These are phyloP conservation scores for Elgaria multicarinata DNA, from an alignment of 2,113 vertebrate species.

Conservation along the genomic window DNA sequence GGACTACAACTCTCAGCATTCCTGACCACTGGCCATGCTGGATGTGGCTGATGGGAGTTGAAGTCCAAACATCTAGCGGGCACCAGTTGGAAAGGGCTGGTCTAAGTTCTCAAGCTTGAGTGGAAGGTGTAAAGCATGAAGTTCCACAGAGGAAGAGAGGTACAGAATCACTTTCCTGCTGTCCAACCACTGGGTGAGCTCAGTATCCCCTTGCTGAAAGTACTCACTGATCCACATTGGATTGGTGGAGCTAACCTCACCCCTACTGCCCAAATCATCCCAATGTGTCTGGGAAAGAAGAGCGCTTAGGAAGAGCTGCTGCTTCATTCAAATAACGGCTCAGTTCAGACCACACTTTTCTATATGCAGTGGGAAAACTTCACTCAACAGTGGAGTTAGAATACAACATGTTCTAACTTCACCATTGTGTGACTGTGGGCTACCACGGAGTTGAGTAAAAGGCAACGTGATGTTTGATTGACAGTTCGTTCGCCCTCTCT, in stretches of 20 bases:
- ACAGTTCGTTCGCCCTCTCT: no score
- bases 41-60: not conserved
- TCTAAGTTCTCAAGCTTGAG: not conserved
- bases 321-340: not conserved
- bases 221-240: not conserved
- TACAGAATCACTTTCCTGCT: not conserved
- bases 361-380: no score
- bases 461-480: no score
- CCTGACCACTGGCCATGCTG: no score
- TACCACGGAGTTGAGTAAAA: no score
- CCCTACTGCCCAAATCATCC: not conserved
- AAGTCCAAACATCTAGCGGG: not conserved
- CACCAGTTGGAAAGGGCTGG: not conserved
- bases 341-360: no score
- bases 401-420: no score
- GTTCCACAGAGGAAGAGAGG: not conserved
- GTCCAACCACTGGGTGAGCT: not conserved
- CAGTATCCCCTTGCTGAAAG: not conserved
- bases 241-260: not conserved
- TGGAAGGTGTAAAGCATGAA: not conserved
- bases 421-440: no score
- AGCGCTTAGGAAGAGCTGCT: not conserved
- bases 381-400: no score
- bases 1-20: no score
- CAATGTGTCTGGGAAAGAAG: not conserved